Conservation (phyloP, 2,113 vertebrate species). For the Ivindomyrus marchei region DNA sequence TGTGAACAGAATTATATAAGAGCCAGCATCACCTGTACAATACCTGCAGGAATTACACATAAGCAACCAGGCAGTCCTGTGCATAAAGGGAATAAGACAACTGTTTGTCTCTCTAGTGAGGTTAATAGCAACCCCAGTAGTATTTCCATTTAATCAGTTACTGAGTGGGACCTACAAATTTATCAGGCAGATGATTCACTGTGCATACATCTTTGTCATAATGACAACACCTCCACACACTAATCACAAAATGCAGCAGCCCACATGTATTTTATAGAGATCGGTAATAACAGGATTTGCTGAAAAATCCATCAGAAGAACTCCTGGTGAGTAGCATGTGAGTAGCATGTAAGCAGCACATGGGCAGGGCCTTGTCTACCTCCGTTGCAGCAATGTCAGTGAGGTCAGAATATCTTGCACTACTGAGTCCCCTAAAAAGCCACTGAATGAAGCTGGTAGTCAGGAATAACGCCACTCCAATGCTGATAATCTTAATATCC, state of each 20-base stretch:
- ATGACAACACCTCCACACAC: slow-evolving; percentile 9
- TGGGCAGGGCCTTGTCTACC: not conserved
- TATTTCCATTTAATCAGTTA: not conserved
- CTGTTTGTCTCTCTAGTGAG: not conserved
- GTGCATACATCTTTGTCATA: not conserved
- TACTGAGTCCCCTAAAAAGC: not conserved
- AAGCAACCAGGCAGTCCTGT: not conserved
- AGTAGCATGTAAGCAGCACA: not conserved
- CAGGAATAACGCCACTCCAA: not conserved
- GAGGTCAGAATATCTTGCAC: no score
- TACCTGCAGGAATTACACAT: not conserved
- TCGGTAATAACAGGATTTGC: not conserved
- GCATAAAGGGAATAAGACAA: not conserved
- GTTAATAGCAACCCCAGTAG: not conserved
- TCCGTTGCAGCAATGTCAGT: not conserved
- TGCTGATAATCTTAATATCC: not conserved
- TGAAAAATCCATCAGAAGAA: not conserved
- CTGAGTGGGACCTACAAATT: not conserved
- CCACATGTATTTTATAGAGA: not conserved
- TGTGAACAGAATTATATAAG: not conserved
- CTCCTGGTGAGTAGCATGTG: no score
- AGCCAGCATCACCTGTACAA: not conserved
- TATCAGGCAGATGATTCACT: not conserved
- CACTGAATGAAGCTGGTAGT: not conserved
- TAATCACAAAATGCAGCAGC: not conserved